Base-by-base conservation (phyloP, 2,797 vertebrate genomes). In the Todus mexicanus region DNA sequence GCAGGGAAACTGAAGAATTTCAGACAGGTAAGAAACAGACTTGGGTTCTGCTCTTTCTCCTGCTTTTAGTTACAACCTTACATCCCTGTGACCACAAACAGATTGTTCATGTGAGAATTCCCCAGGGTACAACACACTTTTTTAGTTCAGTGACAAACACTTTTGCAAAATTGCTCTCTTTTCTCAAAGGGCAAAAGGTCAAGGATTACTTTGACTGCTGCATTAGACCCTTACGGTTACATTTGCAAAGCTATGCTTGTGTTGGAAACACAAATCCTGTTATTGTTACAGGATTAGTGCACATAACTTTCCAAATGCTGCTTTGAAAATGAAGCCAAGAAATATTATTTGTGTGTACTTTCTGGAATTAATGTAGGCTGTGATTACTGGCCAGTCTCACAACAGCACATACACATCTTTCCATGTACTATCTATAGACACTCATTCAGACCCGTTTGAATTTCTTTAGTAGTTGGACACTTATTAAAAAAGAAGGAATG, bases 211-310 rank as follows among this genome's bases (percentile, higher is more conserved):
- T 89, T 91, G 90, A 84, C 35, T 37, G 70, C 76, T 89, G 89
- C 74, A 69, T 76, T 87, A 78, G 78, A 95, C 90, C 72, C 75
- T 95, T 89, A 89, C 38, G 81, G 89, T 93, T 90, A 92, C 65
- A 82, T 96, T 97, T 96, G 87, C 85, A 96, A 97, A 97, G 96
- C 87, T 95, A 23, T 38, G 37, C 92, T 85, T 89, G 85, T 87
- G 59, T 66, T 95, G 86, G 94, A 96, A 96, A 95, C 64, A 66
- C 79, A 97, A 96, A 96, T 96, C 94, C 91, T 92, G 85, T 91
- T 96, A 96, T 91, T 97, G 95, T 94, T 94, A 95, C 83, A 92
- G 91, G 93, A 97, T 97, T 97, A 96, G 82, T 63, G 68, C 85
- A 91, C 87, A 87, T 82, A 97, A 97, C 91, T 96, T 96, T 89